Base-by-base conservation (phyloP, 1,140 invertebrate genomes). In the Bursaphelenchus mucronatus region DNA sequence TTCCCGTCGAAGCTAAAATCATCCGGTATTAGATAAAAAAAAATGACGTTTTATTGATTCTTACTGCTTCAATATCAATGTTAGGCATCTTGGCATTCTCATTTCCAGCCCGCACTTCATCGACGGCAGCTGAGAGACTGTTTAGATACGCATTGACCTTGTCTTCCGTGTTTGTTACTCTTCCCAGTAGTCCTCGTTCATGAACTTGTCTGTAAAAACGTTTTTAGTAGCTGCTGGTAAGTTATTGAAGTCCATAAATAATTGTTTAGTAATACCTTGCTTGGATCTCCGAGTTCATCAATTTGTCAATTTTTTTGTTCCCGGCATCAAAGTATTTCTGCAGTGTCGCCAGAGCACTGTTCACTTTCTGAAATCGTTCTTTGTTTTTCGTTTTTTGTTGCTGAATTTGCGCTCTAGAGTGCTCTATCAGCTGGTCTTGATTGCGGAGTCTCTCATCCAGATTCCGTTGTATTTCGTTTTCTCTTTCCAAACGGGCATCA, bases 301-400 rank as follows among this genome's bases (percentile, higher is more conserved):
- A 63, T 52, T 76, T 74, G 51, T 78, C 76, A 9, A 78, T 73
- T 54, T 78, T 78, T 21, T 70, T 77, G 51, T 80, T 80, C 11
- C 76, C 76, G 21, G 64, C 39, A 46, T 78, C 76, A 41, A 78
- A 50, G 63, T 79, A 75, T 44, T 73, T 64, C 49, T 80, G 77
- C 19, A 78, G 56, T 21, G 75, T 67, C 11, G 71, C 69, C 45
- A 78, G 43, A 8, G 76, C 76, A 45, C 78, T 75, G 56, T 78
- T 78, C 3, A 78, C 69, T 56, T 76, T 76, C 61, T 69, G 62
- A 51, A 80, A 80, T 13, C 73, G 66, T 41, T 78, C 76, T 63
- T 76, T 79, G 46, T 78, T 55, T 46, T 78, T 78, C 30, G 52
- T 59, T 44, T 72, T 68, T n/a, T 78, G 77, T 21, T 57, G 52